phyloP scores from a whole-genome alignment of 2,797 vertebrate species.

The Myotis pilosus region DNA sequence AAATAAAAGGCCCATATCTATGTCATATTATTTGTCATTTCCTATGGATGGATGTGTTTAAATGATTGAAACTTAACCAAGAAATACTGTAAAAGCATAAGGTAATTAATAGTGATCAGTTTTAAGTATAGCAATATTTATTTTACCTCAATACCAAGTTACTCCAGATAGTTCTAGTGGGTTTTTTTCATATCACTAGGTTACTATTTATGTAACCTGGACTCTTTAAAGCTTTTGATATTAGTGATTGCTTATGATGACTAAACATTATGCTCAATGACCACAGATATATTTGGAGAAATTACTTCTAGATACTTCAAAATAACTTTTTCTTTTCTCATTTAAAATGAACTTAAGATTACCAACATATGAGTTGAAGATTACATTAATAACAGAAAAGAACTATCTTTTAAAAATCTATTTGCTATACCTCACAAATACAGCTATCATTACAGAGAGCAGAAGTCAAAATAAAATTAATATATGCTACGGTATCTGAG shows the following conservation, averaged over 20 bases:
- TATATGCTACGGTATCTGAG: neutral
- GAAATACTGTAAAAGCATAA: neutral
- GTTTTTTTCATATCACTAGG: neutral
- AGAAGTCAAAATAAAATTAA: neutral
- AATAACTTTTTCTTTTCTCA: neutral
- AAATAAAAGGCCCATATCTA: neutral
- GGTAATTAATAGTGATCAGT: neutral
- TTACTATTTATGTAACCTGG: neutral
- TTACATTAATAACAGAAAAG: neutral
- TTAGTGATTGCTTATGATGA: neutral
- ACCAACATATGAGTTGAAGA: neutral
- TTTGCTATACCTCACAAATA: neutral
- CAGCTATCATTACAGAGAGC: neutral
- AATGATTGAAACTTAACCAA: neutral
- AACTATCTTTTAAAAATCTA: neutral
- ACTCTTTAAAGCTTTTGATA: neutral
- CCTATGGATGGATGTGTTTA: neutral
- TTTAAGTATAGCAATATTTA: neutral
- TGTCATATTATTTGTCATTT: neutral
- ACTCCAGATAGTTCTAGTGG: neutral
- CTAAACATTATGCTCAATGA: neutral
- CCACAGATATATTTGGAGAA: neutral
- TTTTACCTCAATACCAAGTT: neutral
- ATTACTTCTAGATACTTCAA: neutral
- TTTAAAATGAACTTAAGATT: constrained; percentile 25